Evolutionary conservation across 2,797 vertebrate species (phyloP).

Genomic region (Paratrypauchen microcephalus): DNA sequence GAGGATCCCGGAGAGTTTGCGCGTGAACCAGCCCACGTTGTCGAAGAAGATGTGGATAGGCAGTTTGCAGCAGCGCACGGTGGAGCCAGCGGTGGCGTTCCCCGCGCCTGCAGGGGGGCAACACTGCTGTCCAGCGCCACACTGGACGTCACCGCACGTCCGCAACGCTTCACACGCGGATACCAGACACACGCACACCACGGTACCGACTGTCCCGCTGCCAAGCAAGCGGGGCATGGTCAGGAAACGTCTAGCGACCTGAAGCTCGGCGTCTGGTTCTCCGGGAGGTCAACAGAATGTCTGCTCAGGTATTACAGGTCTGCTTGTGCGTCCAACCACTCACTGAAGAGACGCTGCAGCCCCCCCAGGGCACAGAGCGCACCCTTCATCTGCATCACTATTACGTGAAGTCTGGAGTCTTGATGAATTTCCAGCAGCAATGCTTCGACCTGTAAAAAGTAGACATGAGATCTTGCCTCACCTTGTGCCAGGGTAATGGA

Average conservation of each 20-base stretch:
- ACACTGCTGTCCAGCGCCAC: slow-evolving; percentile 84
- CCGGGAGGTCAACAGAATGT: slow-evolving; percentile 5
- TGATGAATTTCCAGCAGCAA: slow-evolving; percentile 1
- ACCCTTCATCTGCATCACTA: slow-evolving; percentile 56
- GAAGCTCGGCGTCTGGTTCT: slow-evolving; percentile 3
- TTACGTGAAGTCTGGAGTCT: slow-evolving; percentile 17
- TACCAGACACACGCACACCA: slow-evolving; percentile 67
- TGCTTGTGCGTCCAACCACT: slow-evolving; percentile 37
- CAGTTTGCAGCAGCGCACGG: slow-evolving; percentile 83
- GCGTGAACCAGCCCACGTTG: slow-evolving; percentile 88
- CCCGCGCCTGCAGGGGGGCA: slow-evolving; percentile 69
- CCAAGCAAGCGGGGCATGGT: slow-evolving; percentile 66
- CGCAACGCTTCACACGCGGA: slow-evolving; percentile 77
- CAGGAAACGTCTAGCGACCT: slow-evolving; percentile 30
- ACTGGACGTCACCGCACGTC: slow-evolving; percentile 83
- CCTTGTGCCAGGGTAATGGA: not conserved
- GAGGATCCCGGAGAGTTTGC: slow-evolving; percentile 91
- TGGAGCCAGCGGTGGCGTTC: slow-evolving; percentile 73
- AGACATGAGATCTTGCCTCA: slow-evolving; percentile 1
- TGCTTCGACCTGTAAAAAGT: not conserved
- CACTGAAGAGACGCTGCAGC: slow-evolving; percentile 42
- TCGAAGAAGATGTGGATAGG: slow-evolving; percentile 87
- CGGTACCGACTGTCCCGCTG: slow-evolving; percentile 59
- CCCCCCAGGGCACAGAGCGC: slow-evolving; percentile 23
- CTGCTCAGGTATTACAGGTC: slow-evolving; percentile 50